Evolutionary conservation across 2,888 invertebrate genomes (phyloP).

Genomic region (Sympetrum striolatum): DNA sequence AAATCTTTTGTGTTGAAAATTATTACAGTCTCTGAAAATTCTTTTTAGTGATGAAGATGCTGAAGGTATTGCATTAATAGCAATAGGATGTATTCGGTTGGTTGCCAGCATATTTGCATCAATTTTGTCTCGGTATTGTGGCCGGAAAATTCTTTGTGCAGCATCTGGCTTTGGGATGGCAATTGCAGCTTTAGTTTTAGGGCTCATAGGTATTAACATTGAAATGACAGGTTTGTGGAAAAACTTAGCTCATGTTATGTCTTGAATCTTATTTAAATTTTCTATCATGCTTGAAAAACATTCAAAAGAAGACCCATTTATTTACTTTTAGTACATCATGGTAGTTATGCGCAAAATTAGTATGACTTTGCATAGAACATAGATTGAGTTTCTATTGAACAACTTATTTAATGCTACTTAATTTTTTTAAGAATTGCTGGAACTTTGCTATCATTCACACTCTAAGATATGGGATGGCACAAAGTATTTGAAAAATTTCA

Average conservation of each 20-base stretch:
- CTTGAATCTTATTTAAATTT: neutral
- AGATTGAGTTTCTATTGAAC: neutral
- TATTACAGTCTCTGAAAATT: neutral
- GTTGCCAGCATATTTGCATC: conserved; percentile 63
- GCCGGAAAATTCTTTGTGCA: conserved; percentile 62
- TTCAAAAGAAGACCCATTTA: too few relatives aligned
- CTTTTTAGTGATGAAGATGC: conserved; percentile 55
- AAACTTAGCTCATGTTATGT: conserved; percentile 37
- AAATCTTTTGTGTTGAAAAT: neutral
- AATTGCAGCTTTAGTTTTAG: conserved; percentile 59
- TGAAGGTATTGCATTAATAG: conserved; percentile 61
- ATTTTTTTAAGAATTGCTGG: too few relatives aligned
- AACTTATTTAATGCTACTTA: too few relatives aligned
- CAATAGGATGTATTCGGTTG: conserved; percentile 64
- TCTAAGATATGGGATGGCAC: too few relatives aligned
- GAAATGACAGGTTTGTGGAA: conserved; percentile 49
- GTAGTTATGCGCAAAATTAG: too few relatives aligned
- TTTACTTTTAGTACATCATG: too few relatives aligned
- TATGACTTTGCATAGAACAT: too few relatives aligned
- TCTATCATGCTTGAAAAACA: too few relatives aligned
- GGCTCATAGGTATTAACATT: conserved; percentile 48
- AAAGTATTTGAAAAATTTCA: too few relatives aligned
- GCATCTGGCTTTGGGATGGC: conserved; percentile 64
- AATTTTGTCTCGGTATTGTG: conserved; percentile 61
- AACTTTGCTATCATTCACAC: too few relatives aligned